Evolutionary conservation across 2,797 vertebrate genomes (phyloP).

Genomic region (Sebastiscus albofasciatus): DNA sequence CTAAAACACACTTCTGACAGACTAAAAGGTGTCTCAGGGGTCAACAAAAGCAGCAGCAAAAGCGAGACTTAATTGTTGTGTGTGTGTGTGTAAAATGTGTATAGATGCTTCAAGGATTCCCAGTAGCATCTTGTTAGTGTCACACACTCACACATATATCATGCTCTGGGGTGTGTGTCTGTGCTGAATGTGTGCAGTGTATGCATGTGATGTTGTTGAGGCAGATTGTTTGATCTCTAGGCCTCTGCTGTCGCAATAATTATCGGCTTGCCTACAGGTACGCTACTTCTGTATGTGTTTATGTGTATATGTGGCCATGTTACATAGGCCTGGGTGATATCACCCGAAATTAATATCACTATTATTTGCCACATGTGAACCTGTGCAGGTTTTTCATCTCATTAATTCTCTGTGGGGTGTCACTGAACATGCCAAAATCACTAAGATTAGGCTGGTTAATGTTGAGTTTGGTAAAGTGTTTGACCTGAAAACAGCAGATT

Average conservation of each 20-base stretch:
- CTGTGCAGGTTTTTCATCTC: too few relatives aligned
- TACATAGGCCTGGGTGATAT: neutral
- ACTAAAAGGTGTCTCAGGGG: neutral
- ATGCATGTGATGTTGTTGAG: conserved; percentile 54
- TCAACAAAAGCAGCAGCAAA: conserved; percentile 13
- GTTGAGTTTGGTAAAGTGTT: neutral
- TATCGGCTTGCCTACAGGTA: conserved; percentile 59
- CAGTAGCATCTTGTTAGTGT: conserved; percentile 47
- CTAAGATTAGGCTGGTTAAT: neutral
- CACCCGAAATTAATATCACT: neutral
- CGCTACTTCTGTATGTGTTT: neutral
- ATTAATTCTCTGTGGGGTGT: neutral
- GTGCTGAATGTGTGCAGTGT: conserved; percentile 15
- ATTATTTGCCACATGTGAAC: neutral
- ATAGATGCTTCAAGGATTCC: conserved; percentile 23
- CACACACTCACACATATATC: neutral
- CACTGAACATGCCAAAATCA: neutral
- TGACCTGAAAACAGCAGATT: neutral
- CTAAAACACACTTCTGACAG: conserved; percentile 9
- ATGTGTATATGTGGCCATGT: conserved; percentile 22
- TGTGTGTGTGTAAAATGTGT: neutral
- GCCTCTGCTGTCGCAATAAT: conserved; percentile 55
- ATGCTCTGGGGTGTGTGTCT: conserved; percentile 27
- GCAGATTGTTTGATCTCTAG: conserved; percentile 68
- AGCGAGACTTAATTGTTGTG: neutral